phyloP scores from a whole-genome alignment of 2,888 invertebrate species.

The Antheraea assamensis region DNA sequence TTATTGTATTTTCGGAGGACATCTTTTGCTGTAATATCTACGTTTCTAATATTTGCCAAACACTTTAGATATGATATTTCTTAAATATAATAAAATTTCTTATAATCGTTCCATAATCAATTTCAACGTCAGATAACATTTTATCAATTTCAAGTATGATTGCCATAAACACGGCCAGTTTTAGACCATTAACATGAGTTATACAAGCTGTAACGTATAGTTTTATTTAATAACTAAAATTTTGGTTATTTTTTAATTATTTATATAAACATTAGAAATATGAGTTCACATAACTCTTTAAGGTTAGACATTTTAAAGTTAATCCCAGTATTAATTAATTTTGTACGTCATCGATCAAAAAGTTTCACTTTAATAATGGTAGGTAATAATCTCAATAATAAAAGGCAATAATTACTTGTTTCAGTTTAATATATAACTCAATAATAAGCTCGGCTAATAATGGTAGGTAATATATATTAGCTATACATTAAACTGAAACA shows the following conservation, averaged over 20 bases:
- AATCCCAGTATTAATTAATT: neutral
- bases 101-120: slow-evolving; percentile 10
- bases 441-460: too few species aligned
- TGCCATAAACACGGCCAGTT: neutral
- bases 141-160: slow-evolving; percentile 14
- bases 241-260: neutral
- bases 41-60: neutral
- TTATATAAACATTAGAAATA: too few species aligned
- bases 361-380: neutral
- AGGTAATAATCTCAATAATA: neutral
- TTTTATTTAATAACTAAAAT: neutral
- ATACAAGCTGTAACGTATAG: neutral
- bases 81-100: neutral
- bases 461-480: too few species aligned
- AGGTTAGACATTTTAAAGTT: too few species aligned
- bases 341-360: neutral
- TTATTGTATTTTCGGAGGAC: neutral
- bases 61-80: neutral
- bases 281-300: too few species aligned
- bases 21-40: neutral
- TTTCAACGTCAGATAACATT: slow-evolving; percentile 7
- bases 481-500: too few species aligned
- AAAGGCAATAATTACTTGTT: too few species aligned
- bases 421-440: too few species aligned
- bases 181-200: neutral